Evolutionary conservation across 2,797 vertebrate genomes (phyloP).

Genomic region (Allobates femoralis): DNA sequence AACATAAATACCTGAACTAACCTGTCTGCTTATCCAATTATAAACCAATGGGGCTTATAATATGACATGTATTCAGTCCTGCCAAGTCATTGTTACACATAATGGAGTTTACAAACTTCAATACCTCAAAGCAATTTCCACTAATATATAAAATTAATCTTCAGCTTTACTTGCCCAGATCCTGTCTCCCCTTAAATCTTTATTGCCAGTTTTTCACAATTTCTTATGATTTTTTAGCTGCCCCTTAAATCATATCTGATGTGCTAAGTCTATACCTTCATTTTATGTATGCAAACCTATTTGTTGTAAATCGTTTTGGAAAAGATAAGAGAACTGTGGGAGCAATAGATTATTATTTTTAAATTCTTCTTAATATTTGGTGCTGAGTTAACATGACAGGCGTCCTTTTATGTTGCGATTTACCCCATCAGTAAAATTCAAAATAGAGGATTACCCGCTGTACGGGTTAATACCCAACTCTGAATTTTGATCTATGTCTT

Average conservation of each 20-base stretch:
- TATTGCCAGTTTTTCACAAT: background rate
- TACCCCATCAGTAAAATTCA: background rate
- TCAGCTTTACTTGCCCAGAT: slow-evolving; percentile 18
- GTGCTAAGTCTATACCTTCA: background rate
- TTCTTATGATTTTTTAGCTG: slow-evolving; percentile 10
- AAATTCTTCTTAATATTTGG: background rate
- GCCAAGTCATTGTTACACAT: background rate
- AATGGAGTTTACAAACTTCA: slow-evolving; percentile 41
- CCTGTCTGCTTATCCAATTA: slow-evolving; percentile 17
- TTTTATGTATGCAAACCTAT: background rate
- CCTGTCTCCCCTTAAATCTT: background rate
- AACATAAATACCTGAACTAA: background rate
- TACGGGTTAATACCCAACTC: slow-evolving; percentile 47
- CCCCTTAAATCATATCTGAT: background rate
- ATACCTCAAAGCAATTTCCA: slow-evolving; percentile 1
- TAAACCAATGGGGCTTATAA: slow-evolving; percentile 2
- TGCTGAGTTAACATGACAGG: background rate
- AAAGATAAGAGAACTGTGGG: background rate
- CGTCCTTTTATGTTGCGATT: background rate
- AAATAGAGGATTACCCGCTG: background rate
- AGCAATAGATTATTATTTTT: background rate
- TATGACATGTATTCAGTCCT: background rate
- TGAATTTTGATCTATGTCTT: slow-evolving; percentile 43
- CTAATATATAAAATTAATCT: slow-evolving; percentile 20
- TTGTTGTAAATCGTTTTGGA: background rate